phyloP scores from a whole-genome alignment of 2,113 vertebrate species.

The Lichenostomus cassidix region DNA sequence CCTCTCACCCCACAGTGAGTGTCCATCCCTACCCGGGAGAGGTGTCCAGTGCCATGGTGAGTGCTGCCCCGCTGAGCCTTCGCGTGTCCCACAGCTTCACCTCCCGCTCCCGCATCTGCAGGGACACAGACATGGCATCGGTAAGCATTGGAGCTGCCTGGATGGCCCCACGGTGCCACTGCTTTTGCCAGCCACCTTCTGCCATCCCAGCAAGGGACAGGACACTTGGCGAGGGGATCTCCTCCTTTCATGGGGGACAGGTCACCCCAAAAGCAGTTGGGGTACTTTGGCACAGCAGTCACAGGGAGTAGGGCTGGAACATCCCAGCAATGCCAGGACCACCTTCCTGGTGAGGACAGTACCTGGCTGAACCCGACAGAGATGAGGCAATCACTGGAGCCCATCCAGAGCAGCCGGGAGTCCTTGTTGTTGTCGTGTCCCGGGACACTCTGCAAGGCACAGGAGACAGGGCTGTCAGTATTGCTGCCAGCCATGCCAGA shows the following conservation, averaged over 20 bases:
- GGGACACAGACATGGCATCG: fast-evolving
- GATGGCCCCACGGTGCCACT: fast-evolving
- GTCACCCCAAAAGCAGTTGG: not conserved
- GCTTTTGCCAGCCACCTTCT: not conserved
- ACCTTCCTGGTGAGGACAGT: not conserved
- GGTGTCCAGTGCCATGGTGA: constrained; percentile 78
- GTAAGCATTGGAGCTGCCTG: fast-evolving
- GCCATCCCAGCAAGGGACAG: not conserved
- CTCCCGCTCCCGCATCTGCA: constrained; percentile 87
- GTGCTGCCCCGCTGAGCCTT: constrained; percentile 72
- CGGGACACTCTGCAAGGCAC: constrained; percentile 75
- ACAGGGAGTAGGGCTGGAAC: not conserved
- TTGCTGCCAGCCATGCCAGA: fast-evolving
- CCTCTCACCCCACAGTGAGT: fast-evolving
- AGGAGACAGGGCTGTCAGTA: not conserved
- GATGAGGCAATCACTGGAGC: constrained; percentile 78
- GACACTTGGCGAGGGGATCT: fast-evolving
- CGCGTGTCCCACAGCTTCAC: constrained; percentile 88
- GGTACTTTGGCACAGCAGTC: not conserved
- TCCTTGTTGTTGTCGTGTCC: constrained; percentile 87
- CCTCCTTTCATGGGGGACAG: not conserved
- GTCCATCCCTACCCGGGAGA: constrained; percentile 83
- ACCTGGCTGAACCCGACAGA: constrained; percentile 92
- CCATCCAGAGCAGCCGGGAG: constrained; percentile 84
- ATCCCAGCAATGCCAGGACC: not conserved